A percentile compares a stretch with the other conserved stretches of the same genome.
phyloP scores from a whole-genome alignment of 2,888 invertebrate species.

The Dinocampus coccinellae region DNA sequence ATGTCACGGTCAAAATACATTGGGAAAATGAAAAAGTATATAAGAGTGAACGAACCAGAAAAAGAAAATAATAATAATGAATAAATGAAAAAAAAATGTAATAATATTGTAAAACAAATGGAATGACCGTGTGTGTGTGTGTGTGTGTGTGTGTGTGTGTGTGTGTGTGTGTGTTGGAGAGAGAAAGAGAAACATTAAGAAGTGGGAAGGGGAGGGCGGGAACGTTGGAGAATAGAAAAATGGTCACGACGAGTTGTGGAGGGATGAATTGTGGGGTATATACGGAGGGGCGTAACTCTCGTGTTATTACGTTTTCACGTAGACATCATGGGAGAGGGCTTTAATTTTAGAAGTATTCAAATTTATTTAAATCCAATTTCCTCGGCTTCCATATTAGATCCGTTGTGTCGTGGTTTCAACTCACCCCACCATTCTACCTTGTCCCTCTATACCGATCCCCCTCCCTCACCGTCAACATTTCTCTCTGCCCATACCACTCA shows the following conservation, averaged over 20 bases:
- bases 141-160: too few relatives aligned
- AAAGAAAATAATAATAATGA: too few relatives aligned
- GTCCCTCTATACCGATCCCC: background rate
- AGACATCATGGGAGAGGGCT: slow-evolving; percentile 62
- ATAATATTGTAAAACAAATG: too few relatives aligned
- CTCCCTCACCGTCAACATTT: slow-evolving; percentile 7
- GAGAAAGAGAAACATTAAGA: too few relatives aligned
- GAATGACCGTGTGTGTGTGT: too few relatives aligned
- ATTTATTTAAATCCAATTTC: slow-evolving; percentile 67
- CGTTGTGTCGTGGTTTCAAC: slow-evolving; percentile 59
- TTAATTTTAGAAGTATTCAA: slow-evolving; percentile 68
- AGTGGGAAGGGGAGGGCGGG: too few relatives aligned
- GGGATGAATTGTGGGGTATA: too few relatives aligned
- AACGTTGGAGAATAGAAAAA: too few relatives aligned
- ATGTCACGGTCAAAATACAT: too few relatives aligned
- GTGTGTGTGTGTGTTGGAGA: slow-evolving; percentile 17
- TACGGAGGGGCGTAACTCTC: slow-evolving; percentile 48
- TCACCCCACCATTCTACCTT: slow-evolving; percentile 37
- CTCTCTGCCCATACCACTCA: background rate
- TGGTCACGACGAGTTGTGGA: slow-evolving; percentile 21
- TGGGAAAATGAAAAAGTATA: too few relatives aligned
- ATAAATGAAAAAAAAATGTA: too few relatives aligned
- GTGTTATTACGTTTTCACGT: slow-evolving; percentile 65
- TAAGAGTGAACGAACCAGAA: too few relatives aligned
- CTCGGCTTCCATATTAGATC: slow-evolving; percentile 62